phyloP scores from a whole-genome alignment of 2,888 invertebrate species.

The Nezara viridula region DNA sequence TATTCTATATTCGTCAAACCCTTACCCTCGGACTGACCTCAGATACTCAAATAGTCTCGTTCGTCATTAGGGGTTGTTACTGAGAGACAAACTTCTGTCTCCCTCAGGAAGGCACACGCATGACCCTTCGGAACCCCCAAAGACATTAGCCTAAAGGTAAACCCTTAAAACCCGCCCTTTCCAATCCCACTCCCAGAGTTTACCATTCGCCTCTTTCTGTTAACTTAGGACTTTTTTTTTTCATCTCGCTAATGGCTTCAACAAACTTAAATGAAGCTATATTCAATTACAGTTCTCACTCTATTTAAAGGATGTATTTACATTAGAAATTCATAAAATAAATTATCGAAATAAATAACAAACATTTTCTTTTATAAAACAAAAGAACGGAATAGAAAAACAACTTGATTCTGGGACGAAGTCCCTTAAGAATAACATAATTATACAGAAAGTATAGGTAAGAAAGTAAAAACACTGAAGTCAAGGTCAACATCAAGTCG shows the following conservation, averaged over 20 bases:
- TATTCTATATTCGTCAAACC: too few species aligned
- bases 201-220: background rate
- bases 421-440: too few species aligned
- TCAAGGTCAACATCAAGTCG: too few species aligned
- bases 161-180: constrained; percentile 1
- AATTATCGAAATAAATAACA: background rate
- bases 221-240: constrained; percentile 13
- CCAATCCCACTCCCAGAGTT: background rate
- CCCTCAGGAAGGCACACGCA: background rate
- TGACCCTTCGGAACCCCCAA: background rate
- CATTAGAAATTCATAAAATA: too few species aligned
- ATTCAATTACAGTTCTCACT: background rate
- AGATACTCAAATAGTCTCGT: background rate
- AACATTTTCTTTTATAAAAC: background rate
- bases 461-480: too few species aligned
- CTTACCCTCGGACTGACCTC: too few species aligned
- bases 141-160: background rate
- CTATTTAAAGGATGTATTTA: background rate
- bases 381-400: too few species aligned
- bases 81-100: background rate
- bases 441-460: too few species aligned
- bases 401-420: too few species aligned
- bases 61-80: background rate
- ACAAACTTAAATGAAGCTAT: background rate
- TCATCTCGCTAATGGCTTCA: background rate